Evolutionary conservation across 2,797 vertebrate species (phyloP), one percentile per base, ranked within the genome.

Genomic region (Sebastes hopkinsi): DNA sequence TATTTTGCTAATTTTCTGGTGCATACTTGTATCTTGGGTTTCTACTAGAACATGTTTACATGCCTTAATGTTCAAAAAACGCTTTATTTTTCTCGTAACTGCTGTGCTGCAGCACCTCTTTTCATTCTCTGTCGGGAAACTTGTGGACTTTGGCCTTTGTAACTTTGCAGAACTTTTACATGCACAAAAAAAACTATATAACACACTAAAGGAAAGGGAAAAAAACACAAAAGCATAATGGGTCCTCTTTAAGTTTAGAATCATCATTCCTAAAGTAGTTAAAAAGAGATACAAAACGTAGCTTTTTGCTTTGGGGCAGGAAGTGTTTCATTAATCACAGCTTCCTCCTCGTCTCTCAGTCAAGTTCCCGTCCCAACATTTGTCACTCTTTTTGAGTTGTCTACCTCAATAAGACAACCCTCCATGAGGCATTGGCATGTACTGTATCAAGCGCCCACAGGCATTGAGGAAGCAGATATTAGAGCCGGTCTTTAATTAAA

Each of bases 271-370:
- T 72, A 3, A 62, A 69, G 20, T 22, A 23, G 13, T 16, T 52
- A 30, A 13, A 50, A 59, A 34, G n/a, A 55, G 36, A 52, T 77
- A 5, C 65, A 68, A 46, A 72, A 38, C n/a, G n/a, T 3, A 68
- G 62, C 25, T 67, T 64, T 79, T 52, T 56, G 18, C 25, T 50
- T 30, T 22, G 12, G 56, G 29, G 6, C 22, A 77, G 58, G 64
- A 85, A 62, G 67, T 60, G 13, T 50, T 80, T 72, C 16, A 12
- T 60, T 80, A 64, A 70, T 80, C 69, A 60, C 38, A 38, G 36
- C 75, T 75, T 78, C 67, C 55, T 75, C 66, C 27, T 68, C 12
- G 29, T 76, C 8, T 60, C 56, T 16, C 5, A 0, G 46, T 86
- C 62, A 68, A 60, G 23, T 75, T 70, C 56, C 58, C 2, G 0